A percentile compares a stretch with the other conserved stretches of the same genome.
phyloP scores from a whole-genome alignment of 2,797 vertebrate genomes.

The Danionella dracula region DNA sequence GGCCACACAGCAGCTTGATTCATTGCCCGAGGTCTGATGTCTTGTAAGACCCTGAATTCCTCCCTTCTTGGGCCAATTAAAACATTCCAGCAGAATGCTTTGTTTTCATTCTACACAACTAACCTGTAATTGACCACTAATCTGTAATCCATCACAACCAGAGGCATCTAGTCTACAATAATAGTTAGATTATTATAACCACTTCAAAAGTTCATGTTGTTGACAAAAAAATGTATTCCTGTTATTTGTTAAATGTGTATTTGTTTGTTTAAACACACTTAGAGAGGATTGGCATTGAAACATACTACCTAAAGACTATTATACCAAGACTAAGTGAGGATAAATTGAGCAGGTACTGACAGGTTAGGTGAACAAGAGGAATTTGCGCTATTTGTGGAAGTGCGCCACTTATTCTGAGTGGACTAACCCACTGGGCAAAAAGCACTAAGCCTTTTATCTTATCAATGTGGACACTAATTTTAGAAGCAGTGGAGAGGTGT shows the following conservation, averaged over 20 bases:
- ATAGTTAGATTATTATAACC: too few relatives aligned
- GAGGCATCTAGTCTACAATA: constrained; percentile 16
- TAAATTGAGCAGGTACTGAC: constrained; percentile 29
- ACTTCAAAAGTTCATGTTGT: too few relatives aligned
- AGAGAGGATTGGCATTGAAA: not conserved
- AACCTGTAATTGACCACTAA: constrained; percentile 49
- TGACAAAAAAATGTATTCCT: too few relatives aligned
- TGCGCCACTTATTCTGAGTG: constrained; percentile 9
- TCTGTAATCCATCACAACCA: constrained; percentile 38
- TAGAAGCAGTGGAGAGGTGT: not conserved
- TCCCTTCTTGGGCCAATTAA: constrained; percentile 42
- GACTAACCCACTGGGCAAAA: constrained; percentile 19
- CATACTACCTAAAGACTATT: not conserved
- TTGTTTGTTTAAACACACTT: not conserved
- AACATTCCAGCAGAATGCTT: constrained; percentile 45
- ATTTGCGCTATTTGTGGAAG: constrained; percentile 27
- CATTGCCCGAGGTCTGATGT: constrained; percentile 28
- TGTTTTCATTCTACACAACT: constrained; percentile 47
- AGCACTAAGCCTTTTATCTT: constrained; percentile 29
- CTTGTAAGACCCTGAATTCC: constrained; percentile 24
- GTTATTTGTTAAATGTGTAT: not conserved
- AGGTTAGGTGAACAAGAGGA: constrained; percentile 33
- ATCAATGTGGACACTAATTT: constrained; percentile 12
- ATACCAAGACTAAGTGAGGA: not conserved
- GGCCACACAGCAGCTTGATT: constrained; percentile 35